phyloP scores from a whole-genome alignment of 2,888 invertebrate genomes.

The Rhagonycha fulva region DNA sequence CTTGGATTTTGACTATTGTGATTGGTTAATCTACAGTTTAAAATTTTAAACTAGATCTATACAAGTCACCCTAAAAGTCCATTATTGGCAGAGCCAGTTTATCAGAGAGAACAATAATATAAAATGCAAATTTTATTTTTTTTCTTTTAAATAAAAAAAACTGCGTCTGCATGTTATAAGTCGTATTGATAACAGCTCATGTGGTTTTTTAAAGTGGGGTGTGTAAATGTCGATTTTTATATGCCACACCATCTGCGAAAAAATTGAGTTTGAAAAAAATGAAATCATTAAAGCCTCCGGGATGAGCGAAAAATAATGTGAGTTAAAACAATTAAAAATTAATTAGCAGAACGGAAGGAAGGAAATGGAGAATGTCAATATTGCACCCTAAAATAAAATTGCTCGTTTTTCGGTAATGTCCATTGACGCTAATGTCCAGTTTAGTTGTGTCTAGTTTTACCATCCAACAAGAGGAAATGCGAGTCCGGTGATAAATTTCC shows the following conservation, averaged over 20 bases:
- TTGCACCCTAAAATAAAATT: conserved; percentile 1
- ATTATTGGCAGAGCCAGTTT: not conserved
- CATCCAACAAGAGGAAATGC: conserved; percentile 15
- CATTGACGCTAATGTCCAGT: conserved; percentile 15
- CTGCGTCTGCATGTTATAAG: not conserved
- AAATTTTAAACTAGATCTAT: no score
- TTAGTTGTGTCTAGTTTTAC: conserved; percentile 12
- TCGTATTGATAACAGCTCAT: not conserved
- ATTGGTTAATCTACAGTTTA: no score
- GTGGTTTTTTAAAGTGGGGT: not conserved
- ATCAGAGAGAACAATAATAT: not conserved
- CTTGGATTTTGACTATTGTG: no score
- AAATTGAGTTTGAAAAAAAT: not conserved
- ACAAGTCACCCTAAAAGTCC: no score
- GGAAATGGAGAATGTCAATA: conserved; percentile 9
- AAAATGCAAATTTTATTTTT: not conserved
- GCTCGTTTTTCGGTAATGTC: conserved; percentile 6
- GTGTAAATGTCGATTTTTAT: conserved; percentile 1
- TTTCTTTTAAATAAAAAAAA: not conserved
- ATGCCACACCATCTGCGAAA: not conserved
- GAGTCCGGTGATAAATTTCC: conserved; percentile 30
- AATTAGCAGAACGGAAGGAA: conserved; percentile 15
- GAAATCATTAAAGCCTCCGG: not conserved
- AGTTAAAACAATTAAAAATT: conserved; percentile 8
- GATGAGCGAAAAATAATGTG: not conserved